Percentiles rank a stretch among this genome's conserved stretches.
Evolutionary conservation across 2,888 invertebrate species (phyloP).

Genomic region (Elegia similella): DNA sequence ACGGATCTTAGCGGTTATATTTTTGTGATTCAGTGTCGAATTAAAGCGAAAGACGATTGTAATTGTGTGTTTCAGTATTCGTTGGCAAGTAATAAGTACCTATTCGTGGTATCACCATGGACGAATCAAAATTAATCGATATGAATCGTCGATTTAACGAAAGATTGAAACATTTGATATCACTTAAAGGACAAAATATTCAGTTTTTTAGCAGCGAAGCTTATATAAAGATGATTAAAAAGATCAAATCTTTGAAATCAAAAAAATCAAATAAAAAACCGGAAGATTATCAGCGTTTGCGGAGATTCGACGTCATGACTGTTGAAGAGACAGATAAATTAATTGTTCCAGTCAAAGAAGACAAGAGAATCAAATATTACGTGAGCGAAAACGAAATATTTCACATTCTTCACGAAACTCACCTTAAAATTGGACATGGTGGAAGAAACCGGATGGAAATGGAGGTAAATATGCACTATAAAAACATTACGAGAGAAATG

Average conservation of each 20-base stretch:
- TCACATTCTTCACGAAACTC: slow-evolving; percentile 3
- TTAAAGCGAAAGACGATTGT: too few species aligned
- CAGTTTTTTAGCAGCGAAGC: slow-evolving; percentile 23
- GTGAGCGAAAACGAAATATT: background rate
- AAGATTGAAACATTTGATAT: slow-evolving; percentile 14
- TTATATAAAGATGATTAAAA: slow-evolving; percentile 21
- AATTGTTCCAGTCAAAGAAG: slow-evolving; percentile 25
- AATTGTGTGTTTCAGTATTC: slow-evolving; percentile 9
- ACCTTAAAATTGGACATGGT: slow-evolving; percentile 21
- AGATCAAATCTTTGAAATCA: slow-evolving; percentile 21
- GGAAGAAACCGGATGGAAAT: slow-evolving; percentile 26
- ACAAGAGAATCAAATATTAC: background rate
- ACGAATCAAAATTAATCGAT: background rate
- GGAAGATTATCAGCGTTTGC: slow-evolving; percentile 27
- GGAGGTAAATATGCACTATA: slow-evolving; percentile 23
- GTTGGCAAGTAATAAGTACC: too few species aligned
- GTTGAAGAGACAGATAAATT: slow-evolving; percentile 26
- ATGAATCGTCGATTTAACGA: slow-evolving; percentile 8
- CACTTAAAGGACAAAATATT: slow-evolving; percentile 23
- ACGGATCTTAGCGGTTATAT: too few species aligned
- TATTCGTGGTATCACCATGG: slow-evolving; percentile 5
- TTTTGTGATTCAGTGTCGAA: too few species aligned
- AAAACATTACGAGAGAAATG: slow-evolving; percentile 29
- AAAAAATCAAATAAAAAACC: slow-evolving; percentile 21
- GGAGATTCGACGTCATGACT: slow-evolving; percentile 25